Evolutionary conservation across 2,113 vertebrate species (phyloP), one percentile per base, ranked within the genome.

Genomic region (Astatotilapia flaviijosephi): DNA sequence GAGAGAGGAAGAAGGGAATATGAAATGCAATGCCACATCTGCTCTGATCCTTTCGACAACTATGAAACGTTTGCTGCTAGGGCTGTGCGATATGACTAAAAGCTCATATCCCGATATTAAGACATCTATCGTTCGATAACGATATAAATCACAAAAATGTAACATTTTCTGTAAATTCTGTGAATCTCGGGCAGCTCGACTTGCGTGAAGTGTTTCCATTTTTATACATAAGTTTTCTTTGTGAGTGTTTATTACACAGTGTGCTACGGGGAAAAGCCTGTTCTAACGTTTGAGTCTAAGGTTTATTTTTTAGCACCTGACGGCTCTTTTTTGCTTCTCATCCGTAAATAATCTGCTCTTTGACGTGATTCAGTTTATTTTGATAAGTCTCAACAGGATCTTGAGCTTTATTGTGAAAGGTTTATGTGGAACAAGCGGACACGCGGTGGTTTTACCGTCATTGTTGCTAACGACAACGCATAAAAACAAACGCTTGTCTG

Each of bases 1-100:
- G 49, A 70, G 83, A 42, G 53, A 70, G 49, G 85, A 83, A 91
- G 82, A 79, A 49, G 65, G 42, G 40, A 23, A 47, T 70, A 80
- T 90, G 75, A 92, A 94, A 93, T 73, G 54, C 91, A 87, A 90
- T 42, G 31, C 56, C 90, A 85, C 92, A 88, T 93, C 89, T 89
- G 88, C 92, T 95, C 88, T 93, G 89, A 93, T 95, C 84, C 58
- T 12, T 79, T 79, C 79, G 53, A 53, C 85, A 28, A 84, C 90
- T 93, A 58, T 85, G 84, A 91, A 89, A 70, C 21, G 14, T 53
- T 49, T 28, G 86, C 79, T 79, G 53, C 75, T 56, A 28, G 55
- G 13, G 55, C 55, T 0, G 55, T 28, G 55, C 7, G 23, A 56
- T 28, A 56, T 56, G 55, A 28, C 55, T 13, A 56, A 56, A 9